Conservation (phyloP, 2,797 vertebrate species). For the Stomatorhinus walkeri region DNA sequence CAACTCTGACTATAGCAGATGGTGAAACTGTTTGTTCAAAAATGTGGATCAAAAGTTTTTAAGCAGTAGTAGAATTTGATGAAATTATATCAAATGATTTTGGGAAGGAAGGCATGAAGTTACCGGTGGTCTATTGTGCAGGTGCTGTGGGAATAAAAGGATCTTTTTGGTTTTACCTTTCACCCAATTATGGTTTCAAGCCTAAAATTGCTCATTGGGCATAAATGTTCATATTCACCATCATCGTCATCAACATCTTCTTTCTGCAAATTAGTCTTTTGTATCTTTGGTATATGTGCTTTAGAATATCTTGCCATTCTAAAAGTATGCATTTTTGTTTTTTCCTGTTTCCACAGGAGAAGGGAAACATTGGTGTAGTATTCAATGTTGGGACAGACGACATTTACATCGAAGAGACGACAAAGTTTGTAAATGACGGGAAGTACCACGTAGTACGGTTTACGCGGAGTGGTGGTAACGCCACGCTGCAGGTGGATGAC, state of each 20-base stretch:
- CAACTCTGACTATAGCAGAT: background rate
- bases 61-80: conserved; percentile 5
- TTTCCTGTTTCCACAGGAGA: conserved; percentile 67
- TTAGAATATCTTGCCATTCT: background rate
- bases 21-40: background rate
- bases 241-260: background rate
- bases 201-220: background rate
- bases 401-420: conserved; percentile 94
- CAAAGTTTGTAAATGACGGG: conserved; percentile 96
- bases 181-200: background rate
- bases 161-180: background rate
- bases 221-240: background rate
- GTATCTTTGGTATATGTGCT: background rate
- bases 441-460: conserved; percentile 99
- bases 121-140: background rate
- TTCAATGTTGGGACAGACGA: conserved; percentile 98
- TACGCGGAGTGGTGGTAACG: conserved; percentile 96
- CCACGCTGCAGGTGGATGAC: conserved; percentile 98
- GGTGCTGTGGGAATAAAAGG: background rate
- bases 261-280: background rate
- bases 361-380: conserved; percentile 92
- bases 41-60: background rate
- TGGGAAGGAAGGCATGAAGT: background rate
- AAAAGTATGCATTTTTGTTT: background rate
- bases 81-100: background rate